Percentiles rank a stretch among this genome's conserved stretches.
phyloP scores from a whole-genome alignment of 2,888 invertebrate species.

The Aphrophora alni region DNA sequence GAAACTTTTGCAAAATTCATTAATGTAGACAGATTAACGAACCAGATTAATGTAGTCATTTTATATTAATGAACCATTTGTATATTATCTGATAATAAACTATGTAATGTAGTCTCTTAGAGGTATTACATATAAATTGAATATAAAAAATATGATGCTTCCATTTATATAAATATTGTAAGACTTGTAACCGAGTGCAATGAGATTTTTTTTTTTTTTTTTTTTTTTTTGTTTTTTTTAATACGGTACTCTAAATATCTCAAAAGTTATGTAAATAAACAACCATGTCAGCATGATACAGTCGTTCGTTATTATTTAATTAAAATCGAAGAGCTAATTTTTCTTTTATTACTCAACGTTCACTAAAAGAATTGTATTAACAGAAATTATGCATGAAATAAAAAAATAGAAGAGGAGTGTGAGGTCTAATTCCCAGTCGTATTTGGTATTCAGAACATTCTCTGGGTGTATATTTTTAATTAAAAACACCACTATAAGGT shows the following conservation, averaged over 20 bases:
- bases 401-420: neutral
- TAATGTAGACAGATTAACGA: too few species aligned
- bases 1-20: too few species aligned
- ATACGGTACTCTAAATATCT: neutral
- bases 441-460: conserved; percentile 2
- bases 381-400: conserved; percentile 3
- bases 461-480: neutral
- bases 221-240: too few species aligned
- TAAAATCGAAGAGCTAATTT: neutral
- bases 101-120: too few species aligned
- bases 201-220: too few species aligned
- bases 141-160: too few species aligned
- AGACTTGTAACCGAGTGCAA: too few species aligned
- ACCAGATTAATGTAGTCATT: too few species aligned
- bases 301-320: neutral
- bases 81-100: too few species aligned
- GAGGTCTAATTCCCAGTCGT: neutral
- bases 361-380: neutral
- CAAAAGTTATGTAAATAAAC: neutral
- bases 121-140: too few species aligned
- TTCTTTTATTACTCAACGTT: neutral
- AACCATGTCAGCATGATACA: neutral
- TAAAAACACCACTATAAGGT: neutral
- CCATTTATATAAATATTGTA: too few species aligned
- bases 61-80: too few species aligned